Conservation (phyloP, 2,888 invertebrate species). For the Cabera pusaria region DNA sequence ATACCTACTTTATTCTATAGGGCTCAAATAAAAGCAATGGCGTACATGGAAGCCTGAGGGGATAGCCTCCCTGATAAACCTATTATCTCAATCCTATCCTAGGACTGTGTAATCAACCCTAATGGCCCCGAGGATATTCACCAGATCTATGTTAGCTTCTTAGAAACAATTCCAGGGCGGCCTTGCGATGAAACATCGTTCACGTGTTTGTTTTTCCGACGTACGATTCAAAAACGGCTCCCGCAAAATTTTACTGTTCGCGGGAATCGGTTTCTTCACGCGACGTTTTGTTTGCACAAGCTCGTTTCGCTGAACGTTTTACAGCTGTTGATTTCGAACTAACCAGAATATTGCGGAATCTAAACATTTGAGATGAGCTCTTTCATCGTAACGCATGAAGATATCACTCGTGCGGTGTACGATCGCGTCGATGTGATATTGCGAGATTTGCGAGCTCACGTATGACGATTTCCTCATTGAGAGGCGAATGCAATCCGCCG, state of each 20-base stretch:
- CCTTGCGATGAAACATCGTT: slow-evolving; percentile 71
- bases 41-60: too few relatives aligned
- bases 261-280: slow-evolving; percentile 55
- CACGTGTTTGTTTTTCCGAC: slow-evolving; percentile 74
- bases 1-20: too few relatives aligned
- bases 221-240: slow-evolving; percentile 68
- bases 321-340: slow-evolving; percentile 56
- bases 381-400: slow-evolving; percentile 30
- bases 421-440: too few relatives aligned
- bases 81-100: too few relatives aligned
- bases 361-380: slow-evolving; percentile 46
- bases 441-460: too few relatives aligned
- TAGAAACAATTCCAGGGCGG: slow-evolving; percentile 61
- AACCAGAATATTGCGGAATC: slow-evolving; percentile 39
- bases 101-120: too few relatives aligned
- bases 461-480: slow-evolving; percentile 54
- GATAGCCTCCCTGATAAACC: too few relatives aligned
- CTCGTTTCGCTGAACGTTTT: slow-evolving; percentile 60
- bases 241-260: slow-evolving; percentile 68
- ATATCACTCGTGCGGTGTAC: slow-evolving; percentile 26
- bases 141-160: slow-evolving; percentile 53
- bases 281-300: slow-evolving; percentile 70
- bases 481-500: slow-evolving; percentile 51
- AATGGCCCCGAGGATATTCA: too few relatives aligned
- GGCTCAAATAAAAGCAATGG: too few relatives aligned